Evolutionary conservation across 1,140 invertebrate species (phyloP), one percentile per base, ranked within the genome.

Genomic region (Trinorchestia longiramus): DNA sequence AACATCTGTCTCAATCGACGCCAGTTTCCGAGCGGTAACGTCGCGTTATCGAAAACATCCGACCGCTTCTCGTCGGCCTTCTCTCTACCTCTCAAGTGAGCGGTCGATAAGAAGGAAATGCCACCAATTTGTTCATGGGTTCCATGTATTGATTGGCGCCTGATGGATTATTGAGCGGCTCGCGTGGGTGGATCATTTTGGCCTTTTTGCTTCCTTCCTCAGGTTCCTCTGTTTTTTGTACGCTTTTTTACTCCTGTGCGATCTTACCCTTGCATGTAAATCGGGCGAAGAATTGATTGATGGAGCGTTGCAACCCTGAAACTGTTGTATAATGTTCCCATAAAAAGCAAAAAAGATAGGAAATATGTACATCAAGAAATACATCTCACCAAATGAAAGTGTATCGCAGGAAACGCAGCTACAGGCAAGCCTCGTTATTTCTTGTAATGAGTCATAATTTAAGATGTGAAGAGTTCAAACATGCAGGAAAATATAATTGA

Each of bases 51-150:
- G 88, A 90, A 90, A 90, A 90, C 88, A 90, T 90, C 88, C 88
- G 88, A 90, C n/a, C 88, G 15, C 43, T 41, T 90, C 43, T 90
- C 41, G 62, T 77, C 1, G 62, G n/a, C 88, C 43, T 90, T 17
- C 88, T 90, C 36, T 42, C 43, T 42, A 15, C 88, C 41, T 90
- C 43, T 41, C n/a, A 41, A 42, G 88, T 90, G 88, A 15, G 88
- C 88, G 44, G 44, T 94, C 92, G 43, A 94, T 94, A 43, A 40
- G 43, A 47, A 45, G 92, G 92, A 94, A 94, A 94, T 94, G 92
- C 43, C 44, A n/a, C 43, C 44, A 94, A 94, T 94, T 94, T 94
- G 92, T 94, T 94, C 92, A 94, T 94, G 40, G 92, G 92, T 94
- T 94, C 92, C 88, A 43, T 43, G 36, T 45, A 94, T 94, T 45